phyloP scores from a whole-genome alignment of 2,797 vertebrate species.

The Cirrhinus mrigala region DNA sequence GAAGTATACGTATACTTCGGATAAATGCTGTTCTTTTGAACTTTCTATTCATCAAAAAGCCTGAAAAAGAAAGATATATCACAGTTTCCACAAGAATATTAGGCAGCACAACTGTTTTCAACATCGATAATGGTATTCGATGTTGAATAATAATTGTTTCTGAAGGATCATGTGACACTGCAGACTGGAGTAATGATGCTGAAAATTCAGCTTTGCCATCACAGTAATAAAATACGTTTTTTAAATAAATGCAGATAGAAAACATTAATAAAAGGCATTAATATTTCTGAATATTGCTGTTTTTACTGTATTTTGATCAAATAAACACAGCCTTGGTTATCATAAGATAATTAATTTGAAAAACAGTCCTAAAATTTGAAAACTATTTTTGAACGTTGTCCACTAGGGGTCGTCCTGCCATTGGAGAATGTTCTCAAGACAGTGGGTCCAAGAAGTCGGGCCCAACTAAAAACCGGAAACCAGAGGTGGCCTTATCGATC shows the following conservation, averaged over 20 bases:
- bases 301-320: not conserved
- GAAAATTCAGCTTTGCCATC: not conserved
- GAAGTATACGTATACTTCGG: too few relatives aligned
- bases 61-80: too few relatives aligned
- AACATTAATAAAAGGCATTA: not conserved
- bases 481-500: slow-evolving; percentile 83
- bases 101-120: not conserved
- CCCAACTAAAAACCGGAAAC: slow-evolving; percentile 74
- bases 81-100: not conserved
- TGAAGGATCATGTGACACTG: not conserved
- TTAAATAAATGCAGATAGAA: not conserved
- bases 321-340: not conserved
- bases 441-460: slow-evolving; percentile 64
- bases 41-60: too few relatives aligned
- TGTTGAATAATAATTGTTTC: not conserved
- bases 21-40: too few relatives aligned
- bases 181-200: not conserved
- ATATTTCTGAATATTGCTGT: not conserved
- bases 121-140: not conserved
- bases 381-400: slow-evolving; percentile 31
- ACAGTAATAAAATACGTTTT: not conserved
- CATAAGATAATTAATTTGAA: not conserved
- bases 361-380: not conserved
- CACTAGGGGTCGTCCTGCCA: slow-evolving; percentile 58
- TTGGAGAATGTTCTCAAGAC: slow-evolving; percentile 43